These are phyloP conservation scores for Alcedo quadribrachys DNA, from an alignment of 2,797 vertebrate species.

Conservation along the genomic window DNA sequence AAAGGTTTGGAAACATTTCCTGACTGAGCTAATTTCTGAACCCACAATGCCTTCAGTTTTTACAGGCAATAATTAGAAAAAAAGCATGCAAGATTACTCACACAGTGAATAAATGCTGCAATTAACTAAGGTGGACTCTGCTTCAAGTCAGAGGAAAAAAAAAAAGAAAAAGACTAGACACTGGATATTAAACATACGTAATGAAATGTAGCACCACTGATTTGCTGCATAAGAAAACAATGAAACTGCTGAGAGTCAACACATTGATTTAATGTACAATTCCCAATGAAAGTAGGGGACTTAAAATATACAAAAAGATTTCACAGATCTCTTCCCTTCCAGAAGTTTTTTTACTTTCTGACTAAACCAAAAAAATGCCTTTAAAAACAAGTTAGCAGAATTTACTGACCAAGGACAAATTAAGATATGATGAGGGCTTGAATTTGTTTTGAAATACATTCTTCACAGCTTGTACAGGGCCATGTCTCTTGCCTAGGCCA, in stretches of 20 bases:
- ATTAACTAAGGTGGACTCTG: slow-evolving; percentile 25
- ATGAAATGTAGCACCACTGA: slow-evolving; percentile 40
- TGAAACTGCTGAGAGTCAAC: slow-evolving; percentile 10
- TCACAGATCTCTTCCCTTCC: not conserved
- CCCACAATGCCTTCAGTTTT: not conserved
- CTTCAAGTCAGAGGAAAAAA: not conserved
- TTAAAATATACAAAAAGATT: not conserved
- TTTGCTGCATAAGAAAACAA: slow-evolving; percentile 37
- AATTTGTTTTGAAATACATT: slow-evolving; percentile 30
- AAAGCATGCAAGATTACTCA: not conserved
- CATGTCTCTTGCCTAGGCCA: not conserved
- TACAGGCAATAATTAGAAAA: slow-evolving; percentile 21
- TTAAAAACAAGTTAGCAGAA: slow-evolving; percentile 5
- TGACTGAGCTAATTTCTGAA: slow-evolving; percentile 22
- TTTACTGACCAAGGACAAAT: not conserved
- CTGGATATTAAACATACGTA: not conserved
- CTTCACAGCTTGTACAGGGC: not conserved
- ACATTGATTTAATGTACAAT: slow-evolving; percentile 38
- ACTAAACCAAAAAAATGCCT: not conserved
- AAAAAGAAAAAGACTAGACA: not conserved
- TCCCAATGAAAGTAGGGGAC: slow-evolving; percentile 22
- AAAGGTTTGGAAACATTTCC: not conserved
- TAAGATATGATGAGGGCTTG: not conserved
- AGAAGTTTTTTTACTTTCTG: not conserved
- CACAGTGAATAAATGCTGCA: not conserved